Evolutionary conservation across 1,140 invertebrate genomes (phyloP), one percentile per base, ranked within the genome.

Genomic region (Vanessa tameamea): DNA sequence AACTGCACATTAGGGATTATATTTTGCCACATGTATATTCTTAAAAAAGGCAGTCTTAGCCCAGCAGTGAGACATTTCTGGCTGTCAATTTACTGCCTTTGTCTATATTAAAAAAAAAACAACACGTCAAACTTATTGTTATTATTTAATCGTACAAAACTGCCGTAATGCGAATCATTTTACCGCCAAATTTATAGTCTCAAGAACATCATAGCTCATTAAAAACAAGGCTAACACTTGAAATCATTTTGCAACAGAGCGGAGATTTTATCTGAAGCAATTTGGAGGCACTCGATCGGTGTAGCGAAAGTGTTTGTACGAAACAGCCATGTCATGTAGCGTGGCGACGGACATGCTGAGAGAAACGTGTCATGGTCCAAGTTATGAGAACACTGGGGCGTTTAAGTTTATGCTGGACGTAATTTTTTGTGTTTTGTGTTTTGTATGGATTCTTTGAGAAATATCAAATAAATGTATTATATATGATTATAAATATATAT

Each of bases 291-390:
- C 47, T 53, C 59, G 63, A 57, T 70, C n/a, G 66, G 23, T 64
- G 53, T 47, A 80, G 85, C 81, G 85, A 87, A 87, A 87, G 85
- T 84, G 81, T 80, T 81, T 68, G 70, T 72, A 51, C 55, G 55
- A 82, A 84, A 78, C 47, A 47, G 75, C 75, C 72, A 59, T 80
- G 82, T 87, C 83, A 87, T 83, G 77, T 80, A 61, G 65, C 64
- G 72, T 75, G 59, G 68, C 71, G 76, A 77, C 73, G 75, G 76
- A 73, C 53, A 71, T 70, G 66, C 47, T 50, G 55, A 69, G 68
- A 81, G 73, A 82, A 80, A 78, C 51, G 59, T 50, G 61, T 63
- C 3, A 2, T 47, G 47, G 55, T 64, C 55, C 51, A 80, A 80
- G 71, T 53, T 50, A 80, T 65, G 68, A 72, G 77, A 12, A 9